Evolutionary conservation across 2,797 vertebrate genomes (phyloP).

Genomic region (Aulostomus chinensis): DNA sequence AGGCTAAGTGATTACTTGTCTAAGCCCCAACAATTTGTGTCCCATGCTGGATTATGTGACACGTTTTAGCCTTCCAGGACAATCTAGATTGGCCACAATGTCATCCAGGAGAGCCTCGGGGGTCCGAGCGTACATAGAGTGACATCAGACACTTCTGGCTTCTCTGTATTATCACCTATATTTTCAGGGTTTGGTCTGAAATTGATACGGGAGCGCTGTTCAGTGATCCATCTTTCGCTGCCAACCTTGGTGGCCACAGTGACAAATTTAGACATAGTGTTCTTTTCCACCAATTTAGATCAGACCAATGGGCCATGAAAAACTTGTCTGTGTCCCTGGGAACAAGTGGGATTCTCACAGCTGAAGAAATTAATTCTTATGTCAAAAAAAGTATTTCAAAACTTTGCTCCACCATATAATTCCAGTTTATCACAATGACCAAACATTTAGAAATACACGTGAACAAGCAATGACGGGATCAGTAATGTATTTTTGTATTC

Average conservation of each 20-base stretch:
- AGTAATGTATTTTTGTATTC: too few species aligned
- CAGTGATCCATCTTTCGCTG: slow-evolving; percentile 68
- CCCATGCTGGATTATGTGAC: slow-evolving; percentile 3
- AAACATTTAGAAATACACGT: too few species aligned
- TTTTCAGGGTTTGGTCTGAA: slow-evolving; percentile 68
- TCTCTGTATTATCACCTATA: slow-evolving; percentile 63
- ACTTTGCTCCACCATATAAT: too few species aligned
- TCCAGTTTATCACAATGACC: too few species aligned
- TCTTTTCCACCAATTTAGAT: slow-evolving; percentile 73
- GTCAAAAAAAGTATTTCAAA: background rate
- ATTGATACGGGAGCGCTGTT: slow-evolving; percentile 73
- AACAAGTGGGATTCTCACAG: slow-evolving; percentile 48
- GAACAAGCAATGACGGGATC: too few species aligned
- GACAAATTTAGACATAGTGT: slow-evolving; percentile 75
- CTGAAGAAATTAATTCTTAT: slow-evolving; percentile 47
- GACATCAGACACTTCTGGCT: slow-evolving; percentile 30
- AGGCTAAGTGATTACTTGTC: slow-evolving; percentile 41
- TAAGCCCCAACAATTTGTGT: slow-evolving; percentile 11
- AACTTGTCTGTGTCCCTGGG: slow-evolving; percentile 65
- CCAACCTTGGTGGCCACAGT: slow-evolving; percentile 69
- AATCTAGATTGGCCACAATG: slow-evolving; percentile 22
- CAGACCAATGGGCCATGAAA: slow-evolving; percentile 71
- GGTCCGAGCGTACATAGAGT: slow-evolving; percentile 38
- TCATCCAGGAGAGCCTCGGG: slow-evolving; percentile 33
- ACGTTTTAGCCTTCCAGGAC: slow-evolving; percentile 4